These are phyloP conservation scores for Drosophila tripunctata DNA, from an alignment of 2,888 invertebrate species.

Conservation along the genomic window DNA sequence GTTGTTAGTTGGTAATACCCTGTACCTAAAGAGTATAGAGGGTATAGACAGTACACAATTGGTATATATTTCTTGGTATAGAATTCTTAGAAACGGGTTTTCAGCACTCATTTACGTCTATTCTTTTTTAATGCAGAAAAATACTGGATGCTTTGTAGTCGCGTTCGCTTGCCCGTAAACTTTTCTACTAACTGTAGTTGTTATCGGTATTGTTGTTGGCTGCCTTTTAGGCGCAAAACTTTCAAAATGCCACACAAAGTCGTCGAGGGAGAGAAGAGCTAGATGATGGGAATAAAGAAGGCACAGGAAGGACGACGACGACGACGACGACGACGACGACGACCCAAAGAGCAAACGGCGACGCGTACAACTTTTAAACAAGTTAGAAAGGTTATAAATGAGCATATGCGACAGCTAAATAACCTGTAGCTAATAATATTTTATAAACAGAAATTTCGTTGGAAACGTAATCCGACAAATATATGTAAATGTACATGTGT, in stretches of 20 bases:
- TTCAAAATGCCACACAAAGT: constrained; percentile 13
- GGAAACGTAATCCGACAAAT: too few species aligned
- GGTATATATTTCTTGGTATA: too few species aligned
- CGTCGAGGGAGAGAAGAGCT: background rate
- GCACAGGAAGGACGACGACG: background rate
- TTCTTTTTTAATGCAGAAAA: too few species aligned
- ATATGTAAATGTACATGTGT: background rate
- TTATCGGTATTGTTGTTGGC: constrained; percentile 1
- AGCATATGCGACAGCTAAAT: background rate
- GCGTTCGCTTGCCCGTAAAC: background rate
- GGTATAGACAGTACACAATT: too few species aligned
- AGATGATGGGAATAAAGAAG: background rate
- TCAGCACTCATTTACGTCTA: too few species aligned
- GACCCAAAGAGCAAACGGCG: constrained; percentile 13
- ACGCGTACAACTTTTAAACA: constrained; percentile 47
- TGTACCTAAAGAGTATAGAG: background rate
- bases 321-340: background rate
- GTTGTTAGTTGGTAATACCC: background rate
- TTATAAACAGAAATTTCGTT: too few species aligned
- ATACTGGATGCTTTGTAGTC: background rate
- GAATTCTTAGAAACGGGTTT: too few species aligned
- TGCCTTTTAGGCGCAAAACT: constrained; percentile 34
- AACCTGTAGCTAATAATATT: background rate
- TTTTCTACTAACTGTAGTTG: background rate
- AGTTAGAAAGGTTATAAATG: background rate